phyloP scores from a whole-genome alignment of 2,888 invertebrate genomes.

The Agonopterix heracliana region DNA sequence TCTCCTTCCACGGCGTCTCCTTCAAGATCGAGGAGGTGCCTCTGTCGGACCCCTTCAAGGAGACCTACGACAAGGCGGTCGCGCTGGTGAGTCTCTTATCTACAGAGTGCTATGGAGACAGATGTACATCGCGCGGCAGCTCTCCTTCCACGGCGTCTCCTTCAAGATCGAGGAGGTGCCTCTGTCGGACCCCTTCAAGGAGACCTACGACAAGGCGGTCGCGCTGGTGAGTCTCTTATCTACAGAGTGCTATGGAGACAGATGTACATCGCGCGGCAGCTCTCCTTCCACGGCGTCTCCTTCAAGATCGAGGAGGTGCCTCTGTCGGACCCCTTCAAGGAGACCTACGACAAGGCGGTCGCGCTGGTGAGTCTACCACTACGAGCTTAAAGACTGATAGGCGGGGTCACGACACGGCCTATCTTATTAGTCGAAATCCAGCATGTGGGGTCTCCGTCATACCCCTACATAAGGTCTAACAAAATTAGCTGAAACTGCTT shows the following conservation, averaged over 20 bases:
- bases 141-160: slow-evolving; percentile 98
- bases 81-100: slow-evolving; percentile 61
- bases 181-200: slow-evolving; percentile 88
- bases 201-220: slow-evolving; percentile 95
- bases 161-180: slow-evolving; percentile 99
- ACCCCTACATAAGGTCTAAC: no score
- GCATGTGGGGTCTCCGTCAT: no score
- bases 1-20: slow-evolving; percentile 98
- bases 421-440: no score
- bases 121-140: slow-evolving; percentile 99
- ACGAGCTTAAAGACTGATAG: no score
- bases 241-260: slow-evolving; percentile 96
- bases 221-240: slow-evolving; percentile 61
- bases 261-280: slow-evolving; percentile 99
- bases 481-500: no score
- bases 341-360: slow-evolving; percentile 95
- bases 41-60: slow-evolving; percentile 88
- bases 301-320: slow-evolving; percentile 99
- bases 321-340: slow-evolving; percentile 88
- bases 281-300: slow-evolving; percentile 98
- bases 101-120: slow-evolving; percentile 96
- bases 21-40: slow-evolving; percentile 99
- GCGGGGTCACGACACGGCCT: no score
- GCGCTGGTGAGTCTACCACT: slow-evolving; percentile 77
- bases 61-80: slow-evolving; percentile 95